A percentile compares a stretch with the other conserved stretches of the same genome.
These are phyloP conservation scores for Pangasius macronema DNA, from an alignment of 2,797 vertebrate species.

Conservation along the genomic window DNA sequence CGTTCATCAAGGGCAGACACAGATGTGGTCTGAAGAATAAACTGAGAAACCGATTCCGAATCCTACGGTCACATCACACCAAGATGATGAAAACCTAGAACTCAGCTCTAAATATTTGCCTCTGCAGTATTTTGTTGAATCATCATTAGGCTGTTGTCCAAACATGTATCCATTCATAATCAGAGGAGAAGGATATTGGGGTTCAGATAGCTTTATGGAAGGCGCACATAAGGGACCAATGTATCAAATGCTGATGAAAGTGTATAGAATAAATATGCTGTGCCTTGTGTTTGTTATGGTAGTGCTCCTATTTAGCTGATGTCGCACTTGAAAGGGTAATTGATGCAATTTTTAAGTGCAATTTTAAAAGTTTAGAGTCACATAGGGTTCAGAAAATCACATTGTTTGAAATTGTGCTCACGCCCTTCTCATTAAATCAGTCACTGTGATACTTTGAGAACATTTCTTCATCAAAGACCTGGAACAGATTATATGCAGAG, in stretches of 20 bases:
- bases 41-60: conserved; percentile 35
- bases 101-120: conserved; percentile 78
- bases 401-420: conserved; percentile 79
- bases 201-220: conserved; percentile 69
- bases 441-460: conserved; percentile 70
- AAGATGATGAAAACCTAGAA: conserved; percentile 70
- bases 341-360: conserved; percentile 77
- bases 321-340: conserved; percentile 76
- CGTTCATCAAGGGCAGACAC: conserved; percentile 60
- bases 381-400: conserved; percentile 75
- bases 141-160: conserved; percentile 78
- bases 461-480: conserved; percentile 77
- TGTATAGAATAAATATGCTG: conserved; percentile 69
- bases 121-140: conserved; percentile 73
- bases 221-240: conserved; percentile 71
- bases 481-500: conserved; percentile 76
- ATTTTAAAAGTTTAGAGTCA: conserved; percentile 78
- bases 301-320: conserved; percentile 68
- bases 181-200: conserved; percentile 64
- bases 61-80: conserved; percentile 43
- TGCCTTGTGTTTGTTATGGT: conserved; percentile 59
- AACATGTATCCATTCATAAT: conserved; percentile 71
- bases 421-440: conserved; percentile 76
- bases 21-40: conserved; percentile 57
- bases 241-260: conserved; percentile 65